These are phyloP conservation scores for Theretra japonica DNA, from an alignment of 2,888 invertebrate genomes.

Conservation along the genomic window DNA sequence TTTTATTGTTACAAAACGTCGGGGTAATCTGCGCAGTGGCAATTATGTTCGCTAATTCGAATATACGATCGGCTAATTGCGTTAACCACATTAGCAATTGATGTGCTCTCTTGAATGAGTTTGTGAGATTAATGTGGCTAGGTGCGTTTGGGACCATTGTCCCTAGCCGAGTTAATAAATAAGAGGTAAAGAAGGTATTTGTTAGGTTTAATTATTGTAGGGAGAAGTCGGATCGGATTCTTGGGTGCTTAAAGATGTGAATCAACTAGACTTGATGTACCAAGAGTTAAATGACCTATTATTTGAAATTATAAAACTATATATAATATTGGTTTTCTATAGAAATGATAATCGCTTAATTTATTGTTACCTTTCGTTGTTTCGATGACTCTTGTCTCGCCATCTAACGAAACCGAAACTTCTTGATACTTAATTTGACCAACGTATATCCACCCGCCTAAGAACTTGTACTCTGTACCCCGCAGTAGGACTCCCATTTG, in stretches of 20 bases:
- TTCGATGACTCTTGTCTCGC: no score
- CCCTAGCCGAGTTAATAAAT: background rate
- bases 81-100: conserved; percentile 20
- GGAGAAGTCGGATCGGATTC: no score
- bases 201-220: no score
- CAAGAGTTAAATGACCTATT: background rate
- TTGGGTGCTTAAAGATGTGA: background rate
- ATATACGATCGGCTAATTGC: conserved; percentile 38
- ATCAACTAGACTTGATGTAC: background rate
- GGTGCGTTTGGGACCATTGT: background rate
- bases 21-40: conserved; percentile 59
- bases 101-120: conserved; percentile 18
- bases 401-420: no score
- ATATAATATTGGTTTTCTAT: no score
- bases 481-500: no score
- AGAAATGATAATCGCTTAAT: no score
- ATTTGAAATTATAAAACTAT: no score
- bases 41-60: conserved; percentile 36
- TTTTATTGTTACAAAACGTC: conserved; percentile 71
- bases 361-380: no score
- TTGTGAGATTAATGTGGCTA: conserved; percentile 10
- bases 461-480: no score
- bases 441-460: no score
- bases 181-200: background rate
- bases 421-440: no score